Evolutionary conservation across 1,140 invertebrate species (phyloP).

Genomic region (Ylistrum balloti): DNA sequence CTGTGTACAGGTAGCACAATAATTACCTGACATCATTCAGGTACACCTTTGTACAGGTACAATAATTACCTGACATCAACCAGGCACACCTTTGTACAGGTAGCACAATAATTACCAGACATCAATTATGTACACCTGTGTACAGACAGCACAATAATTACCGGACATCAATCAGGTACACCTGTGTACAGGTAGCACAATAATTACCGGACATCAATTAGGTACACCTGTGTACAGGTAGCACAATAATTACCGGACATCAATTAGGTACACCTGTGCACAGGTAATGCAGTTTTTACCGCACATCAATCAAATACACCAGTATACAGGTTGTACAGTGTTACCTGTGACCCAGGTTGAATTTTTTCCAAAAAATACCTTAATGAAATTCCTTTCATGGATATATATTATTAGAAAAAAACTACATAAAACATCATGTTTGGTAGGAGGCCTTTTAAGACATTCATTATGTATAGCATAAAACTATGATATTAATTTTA

Average conservation of each 20-base stretch:
- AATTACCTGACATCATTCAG: not conserved
- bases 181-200: not conserved
- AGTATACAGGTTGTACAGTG: not conserved
- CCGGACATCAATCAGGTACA: not conserved
- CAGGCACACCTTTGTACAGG: not conserved
- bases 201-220: conserved; percentile 17
- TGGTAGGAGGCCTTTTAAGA: not conserved
- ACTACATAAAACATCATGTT: not conserved
- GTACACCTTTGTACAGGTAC: not conserved
- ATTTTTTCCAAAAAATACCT: no score
- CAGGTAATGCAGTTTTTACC: not conserved
- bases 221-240: not conserved
- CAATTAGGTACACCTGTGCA: not conserved
- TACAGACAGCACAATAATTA: not conserved
- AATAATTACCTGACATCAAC: conserved; percentile 30
- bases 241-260: not conserved
- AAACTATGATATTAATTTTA: not conserved
- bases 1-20: not conserved
- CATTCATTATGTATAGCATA: not conserved
- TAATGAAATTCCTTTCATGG: no score
- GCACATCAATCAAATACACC: conserved; percentile 20
- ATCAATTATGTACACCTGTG: not conserved
- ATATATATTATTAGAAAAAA: no score
- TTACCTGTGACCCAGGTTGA: no score
- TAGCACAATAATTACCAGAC: not conserved